Evolutionary conservation across 92 coral and sea anemone genomes (phyloP), one percentile per base, ranked within the genome.

Genomic region (Bergia sp.): DNA sequence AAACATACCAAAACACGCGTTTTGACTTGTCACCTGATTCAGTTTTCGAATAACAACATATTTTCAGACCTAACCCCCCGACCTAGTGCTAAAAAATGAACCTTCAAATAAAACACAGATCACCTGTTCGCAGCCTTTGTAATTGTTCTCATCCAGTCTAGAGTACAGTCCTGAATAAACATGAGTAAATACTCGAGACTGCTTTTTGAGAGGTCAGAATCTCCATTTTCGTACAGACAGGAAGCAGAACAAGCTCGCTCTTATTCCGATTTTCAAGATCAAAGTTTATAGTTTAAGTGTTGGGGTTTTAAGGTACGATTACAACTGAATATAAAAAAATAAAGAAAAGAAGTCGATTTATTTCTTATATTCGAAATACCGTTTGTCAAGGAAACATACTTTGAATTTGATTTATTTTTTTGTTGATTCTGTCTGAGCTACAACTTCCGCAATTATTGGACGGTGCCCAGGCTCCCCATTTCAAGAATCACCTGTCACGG

Each of bases 401-500:
- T 11, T 12, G 53, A 47, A 8, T 47, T 47, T 47, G 53, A 47
- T 47, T 47, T 29, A 29, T 29, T 29, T 29, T 29, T 29, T 29
- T 29, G 29, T 29, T 29, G 29, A 29, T 29, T 29, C 29, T 29
- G 29, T 29, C 29, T 29, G 29, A 29, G 58, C 16, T 61, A 61
- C 29, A 16, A 16, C 69, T 61, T 61, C 69, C 69, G 29, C 29
- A 21, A 18, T 61, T 39, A 6, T 29, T 29, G 13, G 65, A 47
- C 38, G 18, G 82, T 8, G 15, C 37, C 41, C 39, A 79, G 66
- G 64, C 82, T 49, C 20, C 38, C 40, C 55, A 29, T 29, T 29
- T 29, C 29, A 39, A 13, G 4, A 79, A 66, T 15, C 86, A 82
- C 86, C 86, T 82, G 86, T 37, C 44, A 29, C 21, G 57, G 87